Base-by-base conservation (phyloP, 2,888 invertebrate species). In the Eristalis arbustorum region DNA sequence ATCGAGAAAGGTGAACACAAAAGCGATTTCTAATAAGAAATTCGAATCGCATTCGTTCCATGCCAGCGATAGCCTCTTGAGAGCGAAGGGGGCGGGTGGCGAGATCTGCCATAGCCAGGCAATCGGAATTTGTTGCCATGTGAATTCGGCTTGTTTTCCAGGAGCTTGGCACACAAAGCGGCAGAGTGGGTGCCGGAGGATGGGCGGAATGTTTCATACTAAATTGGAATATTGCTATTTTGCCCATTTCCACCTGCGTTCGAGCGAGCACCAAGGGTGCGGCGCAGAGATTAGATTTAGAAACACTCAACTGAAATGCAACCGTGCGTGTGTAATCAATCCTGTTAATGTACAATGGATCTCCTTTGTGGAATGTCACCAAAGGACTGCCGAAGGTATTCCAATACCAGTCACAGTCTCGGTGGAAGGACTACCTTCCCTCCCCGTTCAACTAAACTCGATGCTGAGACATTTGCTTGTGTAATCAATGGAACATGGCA, bases 31-130 rank as follows among this genome's bases (percentile, higher is more conserved):
- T 83, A 83, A 83, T 87, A 87, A 83, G 87, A 87, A 87, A 87
- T 87, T 79, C 83, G 87, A 87, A 87, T 83, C 87, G 79, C 87
- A 87, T 87, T 79, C 87, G 87, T 87, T 87, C 83, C 85, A 67
- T 87, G 74, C 64, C 66, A 79, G 68, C 82, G 59, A 82, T 82
- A 66, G 73, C 79, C 79, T 68, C 79, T 80, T 74, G 49, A 80
- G 42, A 42, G 18, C 49, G 49, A 4, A 14, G 42, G 42, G n/a
- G 42, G 42, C 42, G 42, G 42, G 49, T 8, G 49, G 49, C 18
- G n/a, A 49, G 18, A 3, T 25, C 37, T 73, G 73, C 79, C 67
- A 62, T 67, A 62, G 49, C 59, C 75, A 59, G 81, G 74, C 75
- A 34, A 69, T 59, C 40, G 69, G 80, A 64, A 87, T 87, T 83